Base-by-base conservation (phyloP, 2,797 vertebrate species). In the Mormyrops boulengeri region DNA sequence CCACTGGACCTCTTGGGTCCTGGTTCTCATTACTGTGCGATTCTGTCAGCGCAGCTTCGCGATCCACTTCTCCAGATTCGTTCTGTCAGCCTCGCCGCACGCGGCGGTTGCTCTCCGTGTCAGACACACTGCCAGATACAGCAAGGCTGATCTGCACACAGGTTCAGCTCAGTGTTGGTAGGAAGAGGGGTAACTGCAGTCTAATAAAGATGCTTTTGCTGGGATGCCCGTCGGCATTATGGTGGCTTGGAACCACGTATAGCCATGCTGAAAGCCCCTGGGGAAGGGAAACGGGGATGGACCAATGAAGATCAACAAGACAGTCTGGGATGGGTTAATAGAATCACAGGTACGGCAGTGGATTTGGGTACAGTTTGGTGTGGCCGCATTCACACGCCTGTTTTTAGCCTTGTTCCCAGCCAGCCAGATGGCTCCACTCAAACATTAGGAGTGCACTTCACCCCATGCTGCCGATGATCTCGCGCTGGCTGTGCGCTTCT, bases 11-110 rank as follows among this genome's bases (percentile, higher is more conserved):
- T 88, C 89, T 91, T 90, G 93, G 91, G 92, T 93, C 92, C 94
- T 95, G 94, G 94, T 94, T 94, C 92, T 94, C 93, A 94, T 95
- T 95, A 95, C 80, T 8, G 90, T 88, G 77, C 91, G 91, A 94
- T 95, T 90, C 86, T 69, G 89, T 93, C 90, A 89, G 90, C 91
- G 89, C 91, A 85, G 88, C 47, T 88, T 88, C 91, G 93, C 92
- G 92, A 91, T 93, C 92, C 52, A 7, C 89, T 90, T 89, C 89
- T 92, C 90, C 55, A 90, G 53, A 60, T 87, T 60, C 8, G 9
- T 90, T 26, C 49, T 26, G 60, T 89, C 88, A 88, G 87, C 14
- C 41, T 88, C 1, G 52, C 22, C 5, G 6, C 69, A 80, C 47
- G 22, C 4, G 41, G 52, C 87, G 66, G 52, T 12, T 66, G 85